phyloP scores from a whole-genome alignment of 2,888 invertebrate genomes.

The Dioctria rufipes region DNA sequence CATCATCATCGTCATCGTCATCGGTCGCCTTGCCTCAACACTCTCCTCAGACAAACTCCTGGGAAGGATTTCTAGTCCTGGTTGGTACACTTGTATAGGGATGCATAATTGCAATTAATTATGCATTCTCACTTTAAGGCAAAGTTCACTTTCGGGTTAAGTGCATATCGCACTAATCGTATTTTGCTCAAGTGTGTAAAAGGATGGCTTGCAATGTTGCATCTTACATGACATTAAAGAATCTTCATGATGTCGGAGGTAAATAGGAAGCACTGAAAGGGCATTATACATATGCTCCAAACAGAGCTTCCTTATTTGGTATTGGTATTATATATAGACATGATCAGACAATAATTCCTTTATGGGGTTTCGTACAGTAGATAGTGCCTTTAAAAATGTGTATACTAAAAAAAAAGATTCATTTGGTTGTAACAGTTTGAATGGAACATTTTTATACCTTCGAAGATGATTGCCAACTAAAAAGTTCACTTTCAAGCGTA shows the following conservation, averaged over 20 bases:
- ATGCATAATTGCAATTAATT: slow-evolving; percentile 71
- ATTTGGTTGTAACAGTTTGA: too few species aligned
- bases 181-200: slow-evolving; percentile 54
- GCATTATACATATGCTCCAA: too few species aligned
- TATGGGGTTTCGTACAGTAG: too few species aligned
- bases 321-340: too few species aligned
- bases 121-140: slow-evolving; percentile 67
- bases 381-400: too few species aligned
- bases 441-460: too few species aligned
- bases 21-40: not conserved
- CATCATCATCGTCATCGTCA: not conserved
- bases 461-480: too few species aligned
- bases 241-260: not conserved
- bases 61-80: not conserved
- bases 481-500: too few species aligned
- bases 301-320: too few species aligned
- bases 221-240: slow-evolving; percentile 42
- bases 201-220: slow-evolving; percentile 40
- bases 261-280: slow-evolving; percentile 20
- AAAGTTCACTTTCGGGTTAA: slow-evolving; percentile 67
- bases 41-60: not conserved
- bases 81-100: slow-evolving; percentile 3
- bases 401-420: too few species aligned
- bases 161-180: slow-evolving; percentile 71
- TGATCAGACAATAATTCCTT: too few species aligned